Conservation (phyloP, 2,888 invertebrate genomes). For the Malthinus seriepunctatus region DNA sequence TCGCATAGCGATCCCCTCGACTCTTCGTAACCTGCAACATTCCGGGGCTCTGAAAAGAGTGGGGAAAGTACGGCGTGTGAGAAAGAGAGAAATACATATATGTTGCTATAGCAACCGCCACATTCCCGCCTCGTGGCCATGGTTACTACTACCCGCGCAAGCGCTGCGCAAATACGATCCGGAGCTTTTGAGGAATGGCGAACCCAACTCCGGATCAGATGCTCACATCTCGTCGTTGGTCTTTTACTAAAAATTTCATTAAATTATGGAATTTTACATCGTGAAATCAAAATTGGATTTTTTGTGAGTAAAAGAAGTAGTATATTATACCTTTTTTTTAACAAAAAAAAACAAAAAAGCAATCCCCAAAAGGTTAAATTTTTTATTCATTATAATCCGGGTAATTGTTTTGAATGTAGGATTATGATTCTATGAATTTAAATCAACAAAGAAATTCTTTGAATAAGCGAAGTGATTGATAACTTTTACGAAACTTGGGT, state of each 20-base stretch:
- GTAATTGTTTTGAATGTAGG: no score
- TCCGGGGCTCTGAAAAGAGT: constrained; percentile 27
- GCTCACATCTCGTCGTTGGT: not conserved
- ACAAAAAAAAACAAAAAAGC: no score
- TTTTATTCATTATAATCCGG: no score
- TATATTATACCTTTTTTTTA: no score
- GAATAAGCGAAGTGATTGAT: no score
- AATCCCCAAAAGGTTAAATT: no score
- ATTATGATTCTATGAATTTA: no score
- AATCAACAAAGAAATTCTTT: no score
- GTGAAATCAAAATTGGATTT: not conserved
- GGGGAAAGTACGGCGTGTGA: constrained; percentile 19
- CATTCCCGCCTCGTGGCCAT: constrained; percentile 58
- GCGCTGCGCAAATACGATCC: constrained; percentile 36
- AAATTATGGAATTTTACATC: not conserved
- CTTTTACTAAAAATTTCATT: constrained; percentile 4
- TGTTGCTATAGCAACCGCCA: constrained; percentile 55
- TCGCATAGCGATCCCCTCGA: constrained; percentile 30
- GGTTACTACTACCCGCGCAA: constrained; percentile 43
- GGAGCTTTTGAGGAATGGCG: constrained; percentile 25
- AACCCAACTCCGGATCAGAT: constrained; percentile 17
- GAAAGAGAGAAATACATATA: constrained; percentile 27
- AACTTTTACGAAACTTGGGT: no score
- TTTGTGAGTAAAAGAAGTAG: no score
- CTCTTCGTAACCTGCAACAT: constrained; percentile 35